phyloP scores from a whole-genome alignment of 2,888 invertebrate genomes.

The Liopterus haemorrhoidalis region DNA sequence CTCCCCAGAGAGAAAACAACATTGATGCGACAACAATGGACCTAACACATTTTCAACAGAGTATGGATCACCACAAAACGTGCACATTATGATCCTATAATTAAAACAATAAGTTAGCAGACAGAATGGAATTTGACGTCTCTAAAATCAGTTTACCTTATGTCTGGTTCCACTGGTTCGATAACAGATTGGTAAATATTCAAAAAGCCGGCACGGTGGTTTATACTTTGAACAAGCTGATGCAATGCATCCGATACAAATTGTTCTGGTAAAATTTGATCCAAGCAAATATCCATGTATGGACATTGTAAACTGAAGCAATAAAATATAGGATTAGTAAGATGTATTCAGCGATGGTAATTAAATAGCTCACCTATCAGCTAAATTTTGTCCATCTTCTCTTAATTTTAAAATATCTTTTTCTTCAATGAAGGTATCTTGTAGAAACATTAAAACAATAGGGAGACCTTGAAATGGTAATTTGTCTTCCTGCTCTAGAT shows the following conservation, averaged over 20 bases:
- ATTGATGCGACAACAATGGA: conserved; percentile 80
- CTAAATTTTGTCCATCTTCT: conserved; percentile 84
- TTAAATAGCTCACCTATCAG: conserved; percentile 58
- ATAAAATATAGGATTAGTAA: conserved; percentile 5
- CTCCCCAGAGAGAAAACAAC: conserved; percentile 79
- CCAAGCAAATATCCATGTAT: conserved; percentile 72
- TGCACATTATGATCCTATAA: conserved; percentile 83
- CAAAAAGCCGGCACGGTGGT: conserved; percentile 70
- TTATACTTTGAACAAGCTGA: conserved; percentile 68
- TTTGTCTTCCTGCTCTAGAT: conserved; percentile 85
- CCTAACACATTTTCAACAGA: conserved; percentile 83
- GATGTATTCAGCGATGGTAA: background rate
- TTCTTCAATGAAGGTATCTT: conserved; percentile 76
- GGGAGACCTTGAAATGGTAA: conserved; percentile 80
- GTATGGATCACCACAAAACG: conserved; percentile 94
- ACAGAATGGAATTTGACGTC: background rate
- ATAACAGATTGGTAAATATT: conserved; percentile 67
- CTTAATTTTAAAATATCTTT: conserved; percentile 78
- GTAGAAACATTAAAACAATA: conserved; percentile 84
- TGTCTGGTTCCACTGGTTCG: conserved; percentile 77
- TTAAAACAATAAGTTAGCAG: conserved; percentile 27
- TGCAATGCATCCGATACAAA: conserved; percentile 67
- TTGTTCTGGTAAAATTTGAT: conserved; percentile 59
- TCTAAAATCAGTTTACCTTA: conserved; percentile 51
- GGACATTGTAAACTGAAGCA: conserved; percentile 70